phyloP scores from a whole-genome alignment of 2,888 invertebrate species.

The Urechis unicinctus region DNA sequence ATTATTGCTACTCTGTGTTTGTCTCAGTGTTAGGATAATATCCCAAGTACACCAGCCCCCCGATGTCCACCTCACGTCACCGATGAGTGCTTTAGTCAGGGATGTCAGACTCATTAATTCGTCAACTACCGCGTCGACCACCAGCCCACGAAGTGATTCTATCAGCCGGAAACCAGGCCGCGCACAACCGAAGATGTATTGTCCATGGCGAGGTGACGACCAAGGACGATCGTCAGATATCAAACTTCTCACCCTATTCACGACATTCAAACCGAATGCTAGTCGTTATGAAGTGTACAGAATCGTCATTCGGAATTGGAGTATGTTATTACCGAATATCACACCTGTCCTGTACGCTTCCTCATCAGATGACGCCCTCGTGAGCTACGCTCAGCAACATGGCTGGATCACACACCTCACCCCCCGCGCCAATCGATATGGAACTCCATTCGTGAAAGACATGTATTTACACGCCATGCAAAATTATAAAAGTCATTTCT shows the following conservation, averaged over 20 bases:
- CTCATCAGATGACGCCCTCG: background rate
- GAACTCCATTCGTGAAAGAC: slow-evolving; percentile 4
- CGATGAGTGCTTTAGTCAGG: no score
- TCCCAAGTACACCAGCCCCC: no score
- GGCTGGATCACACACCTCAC: slow-evolving; percentile 1
- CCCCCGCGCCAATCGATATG: background rate
- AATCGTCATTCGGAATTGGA: slow-evolving; percentile 3
- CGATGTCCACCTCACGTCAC: no score
- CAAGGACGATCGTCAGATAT: no score
- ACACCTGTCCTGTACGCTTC: background rate
- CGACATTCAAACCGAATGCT: slow-evolving; percentile 1
- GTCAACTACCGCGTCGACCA: no score
- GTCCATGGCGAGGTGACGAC: no score
- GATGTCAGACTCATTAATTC: no score
- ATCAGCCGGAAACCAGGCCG: no score
- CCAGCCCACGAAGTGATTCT: no score
- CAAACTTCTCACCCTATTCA: background rate
- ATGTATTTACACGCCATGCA: slow-evolving; percentile 1
- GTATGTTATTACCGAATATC: background rate
- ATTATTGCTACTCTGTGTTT: no score
- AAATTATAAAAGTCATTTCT: background rate
- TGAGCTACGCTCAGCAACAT: background rate
- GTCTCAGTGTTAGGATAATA: no score
- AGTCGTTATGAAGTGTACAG: background rate
- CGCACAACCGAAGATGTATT: no score